Percentiles rank a stretch among this genome's conserved stretches.
These are phyloP conservation scores for Labrus mixtus DNA, from an alignment of 2,113 vertebrate genomes.

Conservation along the genomic window DNA sequence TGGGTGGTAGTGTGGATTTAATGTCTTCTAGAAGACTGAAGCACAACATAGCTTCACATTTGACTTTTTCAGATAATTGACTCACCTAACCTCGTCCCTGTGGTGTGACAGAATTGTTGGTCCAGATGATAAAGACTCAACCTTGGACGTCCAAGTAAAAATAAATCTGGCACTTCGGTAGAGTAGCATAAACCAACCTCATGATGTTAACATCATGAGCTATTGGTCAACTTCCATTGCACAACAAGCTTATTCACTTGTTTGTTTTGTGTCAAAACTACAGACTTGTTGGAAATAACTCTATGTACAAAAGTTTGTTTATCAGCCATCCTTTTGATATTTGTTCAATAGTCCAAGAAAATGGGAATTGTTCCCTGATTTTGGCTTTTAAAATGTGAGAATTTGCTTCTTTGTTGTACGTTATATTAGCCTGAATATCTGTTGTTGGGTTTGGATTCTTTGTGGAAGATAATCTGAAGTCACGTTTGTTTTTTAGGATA, in stretches of 20 bases:
- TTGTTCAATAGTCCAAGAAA: background rate
- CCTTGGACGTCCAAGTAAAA: conserved; percentile 48
- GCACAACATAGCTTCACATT: conserved; percentile 12
- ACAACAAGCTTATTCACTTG: background rate
- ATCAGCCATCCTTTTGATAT: background rate
- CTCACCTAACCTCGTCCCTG: conserved; percentile 54
- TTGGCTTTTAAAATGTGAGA: background rate
- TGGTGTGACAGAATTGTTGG: conserved; percentile 35
- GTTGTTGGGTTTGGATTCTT: background rate
- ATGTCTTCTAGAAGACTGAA: conserved; percentile 39
- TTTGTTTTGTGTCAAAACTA: background rate
- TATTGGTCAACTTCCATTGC: background rate
- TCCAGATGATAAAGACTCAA: conserved; percentile 38
- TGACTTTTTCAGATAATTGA: conserved; percentile 44
- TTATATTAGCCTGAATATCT: background rate
- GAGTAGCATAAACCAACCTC: conserved; percentile 4
- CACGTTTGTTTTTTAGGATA: background rate
- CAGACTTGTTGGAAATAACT: background rate
- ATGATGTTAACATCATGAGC: background rate
- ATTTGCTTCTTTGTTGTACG: background rate
- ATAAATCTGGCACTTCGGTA: conserved; percentile 1
- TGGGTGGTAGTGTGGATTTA: conserved; percentile 4
- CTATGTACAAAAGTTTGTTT: too few species aligned
- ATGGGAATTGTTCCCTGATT: background rate
- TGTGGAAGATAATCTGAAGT: background rate